phyloP scores from a whole-genome alignment of 1,140 invertebrate genomes.

The Panagrolaimus sp. region DNA sequence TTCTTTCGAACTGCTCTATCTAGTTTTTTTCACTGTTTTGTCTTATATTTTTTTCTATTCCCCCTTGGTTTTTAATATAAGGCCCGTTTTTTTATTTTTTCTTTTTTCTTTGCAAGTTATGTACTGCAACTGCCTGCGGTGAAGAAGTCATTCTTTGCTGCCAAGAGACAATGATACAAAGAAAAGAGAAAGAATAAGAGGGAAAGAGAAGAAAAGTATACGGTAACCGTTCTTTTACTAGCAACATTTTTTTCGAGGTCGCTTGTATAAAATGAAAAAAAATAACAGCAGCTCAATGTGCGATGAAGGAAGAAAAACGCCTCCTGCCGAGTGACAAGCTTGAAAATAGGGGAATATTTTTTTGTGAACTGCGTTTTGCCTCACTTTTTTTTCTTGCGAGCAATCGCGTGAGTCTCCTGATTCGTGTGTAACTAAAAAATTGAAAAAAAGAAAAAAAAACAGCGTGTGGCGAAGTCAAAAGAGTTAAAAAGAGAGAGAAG shows the following conservation, averaged over 20 bases:
- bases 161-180: no score
- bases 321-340: constrained; percentile 9
- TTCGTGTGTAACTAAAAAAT: no score
- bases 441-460: no score
- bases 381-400: neutral
- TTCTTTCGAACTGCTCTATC: neutral
- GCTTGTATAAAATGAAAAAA: neutral
- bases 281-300: neutral
- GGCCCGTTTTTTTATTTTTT: constrained; percentile 2
- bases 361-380: neutral
- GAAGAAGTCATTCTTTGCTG: neutral
- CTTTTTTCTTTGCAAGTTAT: neutral
- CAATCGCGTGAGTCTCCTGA: neutral
- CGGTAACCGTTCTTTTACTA: neutral
- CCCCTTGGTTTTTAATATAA: constrained; percentile 1
- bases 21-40: neutral
- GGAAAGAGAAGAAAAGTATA: neutral
- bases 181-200: no score
- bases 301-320: constrained; percentile 1
- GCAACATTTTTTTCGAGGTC: constrained; percentile 9
- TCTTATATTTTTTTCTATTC: neutral
- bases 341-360: neutral
- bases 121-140: neutral
- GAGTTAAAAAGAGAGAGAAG: no score
- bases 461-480: no score